Evolutionary conservation across 2,888 invertebrate genomes (phyloP), one percentile per base, ranked within the genome.

Genomic region (Eupithecia exiguata): DNA sequence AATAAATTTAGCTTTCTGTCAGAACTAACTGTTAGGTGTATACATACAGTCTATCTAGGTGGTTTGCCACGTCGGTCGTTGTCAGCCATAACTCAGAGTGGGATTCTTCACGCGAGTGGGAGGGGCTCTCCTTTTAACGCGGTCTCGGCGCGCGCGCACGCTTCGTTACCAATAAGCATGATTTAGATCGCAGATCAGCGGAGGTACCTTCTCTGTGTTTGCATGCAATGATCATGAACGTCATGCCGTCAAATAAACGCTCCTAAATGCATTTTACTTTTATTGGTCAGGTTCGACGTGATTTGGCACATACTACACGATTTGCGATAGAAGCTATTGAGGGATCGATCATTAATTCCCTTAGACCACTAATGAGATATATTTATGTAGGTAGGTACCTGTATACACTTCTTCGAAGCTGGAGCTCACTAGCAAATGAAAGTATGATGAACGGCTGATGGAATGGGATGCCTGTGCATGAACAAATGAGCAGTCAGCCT

Each of bases 121-220:
- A 40, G 61, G 63, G 72, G 78, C 63, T 82, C 69, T 76, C 58
- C 5, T 5, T 77, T 69, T 78, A 74, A 72, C 67, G 14, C 65
- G 38, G 86, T 63, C 18, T 12, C 40, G 16, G 38, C 88, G 88
- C 87, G 86, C 83, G 83, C 81, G 79, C 85, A 87, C 87, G 90
- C 88, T 92, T 92, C 90, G 89, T 91, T 91, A 91, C 88, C 88
- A 86, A 89, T 90, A 90, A 91, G 88, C 84, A 87, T 91, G 91
- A 91, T 91, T 92, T 91, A 92, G 79, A 83, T 84, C 68, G 58
- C 84, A 83, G 46, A 72, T 86, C 84, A 84, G 85, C 84, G 30
- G 30, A 30, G 30, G 83, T 80, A 81, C 46, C 38, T 25, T n/a
- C n/a, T n/a, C n/a, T n/a, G n/a, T 49, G 49, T n/a, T 49, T 49